phyloP scores from a whole-genome alignment of 2,888 invertebrate genomes.

The Lasioglossum oenotherae region DNA sequence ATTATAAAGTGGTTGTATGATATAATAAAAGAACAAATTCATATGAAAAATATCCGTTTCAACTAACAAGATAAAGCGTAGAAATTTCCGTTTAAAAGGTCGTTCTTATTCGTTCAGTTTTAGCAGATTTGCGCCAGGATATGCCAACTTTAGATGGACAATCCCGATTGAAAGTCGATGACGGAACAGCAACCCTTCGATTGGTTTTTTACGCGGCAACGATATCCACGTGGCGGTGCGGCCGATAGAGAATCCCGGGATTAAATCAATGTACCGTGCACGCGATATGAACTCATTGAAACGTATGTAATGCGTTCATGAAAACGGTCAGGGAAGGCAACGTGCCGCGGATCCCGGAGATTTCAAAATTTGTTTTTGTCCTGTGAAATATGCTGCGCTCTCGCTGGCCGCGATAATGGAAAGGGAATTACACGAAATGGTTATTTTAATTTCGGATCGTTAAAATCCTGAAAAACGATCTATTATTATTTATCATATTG shows the following conservation, averaged over 20 bases:
- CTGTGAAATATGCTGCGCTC: constrained; percentile 49
- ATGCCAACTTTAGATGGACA: constrained; percentile 54
- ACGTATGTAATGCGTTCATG: constrained; percentile 70
- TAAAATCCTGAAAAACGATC: constrained; percentile 22
- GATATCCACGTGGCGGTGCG: constrained; percentile 27
- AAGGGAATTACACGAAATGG: constrained; percentile 47
- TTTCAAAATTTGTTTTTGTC: constrained; percentile 64
- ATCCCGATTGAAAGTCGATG: constrained; percentile 68
- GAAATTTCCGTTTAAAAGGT: neutral
- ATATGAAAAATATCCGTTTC: neutral
- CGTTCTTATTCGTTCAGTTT: constrained; percentile 7
- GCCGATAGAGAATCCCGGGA: constrained; percentile 67
- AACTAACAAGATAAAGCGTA: neutral
- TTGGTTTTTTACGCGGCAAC: constrained; percentile 60
- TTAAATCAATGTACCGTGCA: constrained; percentile 74
- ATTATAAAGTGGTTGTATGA: no score
- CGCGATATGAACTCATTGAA: constrained; percentile 70
- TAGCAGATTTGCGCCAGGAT: neutral
- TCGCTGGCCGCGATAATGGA: constrained; percentile 54
- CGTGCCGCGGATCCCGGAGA: constrained; percentile 59
- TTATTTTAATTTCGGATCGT: constrained; percentile 39
- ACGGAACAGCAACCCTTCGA: constrained; percentile 60
- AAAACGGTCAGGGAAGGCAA: constrained; percentile 31
- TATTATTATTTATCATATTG: constrained; percentile 1
- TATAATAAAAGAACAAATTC: neutral